Percentiles rank a stretch among this genome's conserved stretches.
Evolutionary conservation across 2,888 invertebrate species (phyloP).

Genomic region (Brenthis hecate): DNA sequence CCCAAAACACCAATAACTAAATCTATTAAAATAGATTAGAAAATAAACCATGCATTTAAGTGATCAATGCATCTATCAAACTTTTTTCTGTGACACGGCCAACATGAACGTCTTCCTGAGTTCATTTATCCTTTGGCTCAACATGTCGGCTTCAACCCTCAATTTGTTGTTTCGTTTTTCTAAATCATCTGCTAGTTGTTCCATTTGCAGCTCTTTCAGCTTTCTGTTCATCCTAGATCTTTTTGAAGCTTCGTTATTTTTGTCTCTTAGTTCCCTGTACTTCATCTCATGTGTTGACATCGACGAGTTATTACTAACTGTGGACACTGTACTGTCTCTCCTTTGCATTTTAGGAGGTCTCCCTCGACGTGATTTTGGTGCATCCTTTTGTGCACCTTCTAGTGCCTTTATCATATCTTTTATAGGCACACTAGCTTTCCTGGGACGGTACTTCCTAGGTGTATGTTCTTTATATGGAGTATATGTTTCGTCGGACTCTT

Average conservation of each 20-base stretch:
- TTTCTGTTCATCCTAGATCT: slow-evolving; percentile 88
- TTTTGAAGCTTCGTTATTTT: slow-evolving; percentile 90
- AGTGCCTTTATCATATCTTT: slow-evolving; percentile 71
- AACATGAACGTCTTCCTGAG: slow-evolving; percentile 85
- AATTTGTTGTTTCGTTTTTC: slow-evolving; percentile 85
- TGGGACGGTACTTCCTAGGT: slow-evolving; percentile 61
- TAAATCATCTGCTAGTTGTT: slow-evolving; percentile 77
- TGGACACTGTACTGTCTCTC: slow-evolving; percentile 72
- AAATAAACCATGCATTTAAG: slow-evolving; percentile 32
- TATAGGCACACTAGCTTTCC: slow-evolving; percentile 67
- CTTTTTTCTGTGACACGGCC: slow-evolving; percentile 83
- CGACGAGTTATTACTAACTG: slow-evolving; percentile 69
- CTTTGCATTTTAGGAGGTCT: slow-evolving; percentile 76
- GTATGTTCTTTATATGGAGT: slow-evolving; percentile 60
- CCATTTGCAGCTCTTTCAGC: slow-evolving; percentile 80
- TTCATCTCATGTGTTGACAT: slow-evolving; percentile 73
- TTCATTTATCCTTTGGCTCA: slow-evolving; percentile 86
- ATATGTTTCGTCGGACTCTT: slow-evolving; percentile 75
- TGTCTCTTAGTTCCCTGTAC: slow-evolving; percentile 87
- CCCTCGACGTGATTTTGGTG: slow-evolving; percentile 73
- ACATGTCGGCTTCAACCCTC: slow-evolving; percentile 84
- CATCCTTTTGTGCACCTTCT: slow-evolving; percentile 63
- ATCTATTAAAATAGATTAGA: slow-evolving; percentile 51
- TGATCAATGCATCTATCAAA: slow-evolving; percentile 36
- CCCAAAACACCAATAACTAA: slow-evolving; percentile 22